Evolutionary conservation across 2,113 vertebrate species (phyloP).

Genomic region (Myotis yumanensis): DNA sequence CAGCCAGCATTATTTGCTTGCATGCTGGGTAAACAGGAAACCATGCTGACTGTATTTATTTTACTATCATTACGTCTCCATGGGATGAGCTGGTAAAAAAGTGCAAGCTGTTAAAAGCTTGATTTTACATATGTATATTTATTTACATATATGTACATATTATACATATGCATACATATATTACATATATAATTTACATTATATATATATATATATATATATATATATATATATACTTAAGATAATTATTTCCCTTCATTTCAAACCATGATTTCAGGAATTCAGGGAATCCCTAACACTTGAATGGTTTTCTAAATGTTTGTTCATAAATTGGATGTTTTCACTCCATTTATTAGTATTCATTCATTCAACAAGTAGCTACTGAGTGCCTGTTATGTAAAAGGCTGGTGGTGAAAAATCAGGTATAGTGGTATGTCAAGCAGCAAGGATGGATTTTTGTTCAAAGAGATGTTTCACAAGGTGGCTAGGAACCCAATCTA

Average conservation of each 20-base stretch:
- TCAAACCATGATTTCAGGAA: neutral
- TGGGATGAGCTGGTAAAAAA: slow-evolving; percentile 35
- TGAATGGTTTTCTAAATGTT: neutral
- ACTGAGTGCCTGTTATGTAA: neutral
- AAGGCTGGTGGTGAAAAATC: neutral
- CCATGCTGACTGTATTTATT: slow-evolving; percentile 64
- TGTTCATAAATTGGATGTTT: neutral
- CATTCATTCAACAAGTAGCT: neutral
- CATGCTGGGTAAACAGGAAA: slow-evolving; percentile 60
- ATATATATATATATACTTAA: neutral
- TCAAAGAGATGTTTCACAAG: neutral
- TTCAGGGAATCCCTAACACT: neutral
- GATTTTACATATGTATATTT: neutral
- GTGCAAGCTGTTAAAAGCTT: slow-evolving; percentile 6
- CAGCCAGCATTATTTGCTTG: neutral
- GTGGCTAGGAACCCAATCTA: neutral
- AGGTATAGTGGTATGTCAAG: neutral
- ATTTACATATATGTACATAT: too few species aligned
- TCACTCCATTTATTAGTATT: neutral
- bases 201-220: too few species aligned
- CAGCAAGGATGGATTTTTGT: too few species aligned
- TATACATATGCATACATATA: too few species aligned
- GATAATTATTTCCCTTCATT: slow-evolving; percentile 1
- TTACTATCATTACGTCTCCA: slow-evolving; percentile 52
- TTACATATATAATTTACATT: neutral